Percentiles rank a stretch among this genome's conserved stretches.
phyloP scores from a whole-genome alignment of 2,888 invertebrate genomes.

The Tiliacea aurago region DNA sequence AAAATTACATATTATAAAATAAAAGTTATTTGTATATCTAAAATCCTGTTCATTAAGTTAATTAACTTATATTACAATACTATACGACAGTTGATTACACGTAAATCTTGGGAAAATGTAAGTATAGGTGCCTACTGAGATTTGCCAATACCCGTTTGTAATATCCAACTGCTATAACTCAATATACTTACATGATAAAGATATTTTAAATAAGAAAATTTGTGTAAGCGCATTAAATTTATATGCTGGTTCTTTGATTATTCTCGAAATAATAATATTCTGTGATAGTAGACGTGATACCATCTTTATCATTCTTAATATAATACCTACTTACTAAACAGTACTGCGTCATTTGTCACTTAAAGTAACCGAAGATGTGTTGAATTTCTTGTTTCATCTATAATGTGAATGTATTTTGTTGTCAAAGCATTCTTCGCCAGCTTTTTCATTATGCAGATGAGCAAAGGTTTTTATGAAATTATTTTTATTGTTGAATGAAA shows the following conservation, averaged over 20 bases:
- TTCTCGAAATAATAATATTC: slow-evolving; percentile 88
- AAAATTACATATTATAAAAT: slow-evolving; percentile 44
- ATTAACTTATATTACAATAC: slow-evolving; percentile 63
- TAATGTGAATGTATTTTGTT: slow-evolving; percentile 31
- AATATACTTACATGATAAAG: slow-evolving; percentile 64
- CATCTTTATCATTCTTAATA: slow-evolving; percentile 80
- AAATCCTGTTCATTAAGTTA: slow-evolving; percentile 62
- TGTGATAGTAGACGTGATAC: slow-evolving; percentile 90
- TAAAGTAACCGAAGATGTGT: slow-evolving; percentile 62
- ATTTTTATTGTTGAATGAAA: slow-evolving; percentile 31
- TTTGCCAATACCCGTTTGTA: slow-evolving; percentile 65
- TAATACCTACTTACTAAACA: slow-evolving; percentile 65
- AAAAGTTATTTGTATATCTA: slow-evolving; percentile 57
- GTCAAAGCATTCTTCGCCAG: slow-evolving; percentile 48
- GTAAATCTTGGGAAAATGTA: slow-evolving; percentile 70
- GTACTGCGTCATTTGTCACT: slow-evolving; percentile 80
- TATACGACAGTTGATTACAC: slow-evolving; percentile 62
- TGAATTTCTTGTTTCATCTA: slow-evolving; percentile 38
- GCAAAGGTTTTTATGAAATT: slow-evolving; percentile 31
- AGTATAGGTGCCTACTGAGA: slow-evolving; percentile 72
- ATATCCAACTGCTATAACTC: slow-evolving; percentile 58
- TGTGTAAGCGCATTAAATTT: slow-evolving; percentile 77
- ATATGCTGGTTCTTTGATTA: slow-evolving; percentile 77
- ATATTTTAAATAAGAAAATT: slow-evolving; percentile 70
- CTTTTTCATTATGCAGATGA: slow-evolving; percentile 43